These are phyloP conservation scores for Thymallus thymallus DNA, from an alignment of 2,113 vertebrate species.

Conservation along the genomic window DNA sequence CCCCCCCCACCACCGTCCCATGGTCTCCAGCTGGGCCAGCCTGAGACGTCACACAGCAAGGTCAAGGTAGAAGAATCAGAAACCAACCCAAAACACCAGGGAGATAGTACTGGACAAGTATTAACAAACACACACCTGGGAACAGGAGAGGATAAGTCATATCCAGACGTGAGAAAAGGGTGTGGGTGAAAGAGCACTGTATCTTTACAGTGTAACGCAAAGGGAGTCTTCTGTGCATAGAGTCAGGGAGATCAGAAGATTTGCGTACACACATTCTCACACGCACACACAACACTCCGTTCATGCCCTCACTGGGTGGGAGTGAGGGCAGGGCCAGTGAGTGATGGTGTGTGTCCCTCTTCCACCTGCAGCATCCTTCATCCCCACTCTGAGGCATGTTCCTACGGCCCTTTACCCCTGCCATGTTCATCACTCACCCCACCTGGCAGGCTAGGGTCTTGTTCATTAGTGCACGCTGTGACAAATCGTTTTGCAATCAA, in stretches of 20 bases:
- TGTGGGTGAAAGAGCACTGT: no score
- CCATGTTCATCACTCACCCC: neutral
- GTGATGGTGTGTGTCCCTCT: slow-evolving; percentile 60
- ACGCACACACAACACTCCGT: no score
- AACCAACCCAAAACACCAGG: no score
- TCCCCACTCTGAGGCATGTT: slow-evolving; percentile 22
- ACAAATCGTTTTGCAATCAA: no score
- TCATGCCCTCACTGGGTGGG: slow-evolving; percentile 46
- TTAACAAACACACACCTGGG: slow-evolving; percentile 2
- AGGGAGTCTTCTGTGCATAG: no score
- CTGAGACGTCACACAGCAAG: neutral
- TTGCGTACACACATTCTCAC: no score
- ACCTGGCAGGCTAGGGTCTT: slow-evolving; percentile 5
- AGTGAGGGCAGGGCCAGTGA: slow-evolving; percentile 38
- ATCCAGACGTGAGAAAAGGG: no score
- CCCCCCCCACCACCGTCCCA: neutral
- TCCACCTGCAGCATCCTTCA: slow-evolving; percentile 55
- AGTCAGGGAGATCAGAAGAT: no score
- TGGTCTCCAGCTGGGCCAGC: neutral
- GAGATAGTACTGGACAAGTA: no score
- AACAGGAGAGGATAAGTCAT: neutral
- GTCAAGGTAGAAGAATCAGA: neutral
- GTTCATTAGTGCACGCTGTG: no score
- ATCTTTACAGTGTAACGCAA: no score
- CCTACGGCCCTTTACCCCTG: neutral